A percentile compares a stretch with the other conserved stretches of the same genome.
Conservation (phyloP, 1,140 invertebrate species). For the Anadara kagoshimensis region DNA sequence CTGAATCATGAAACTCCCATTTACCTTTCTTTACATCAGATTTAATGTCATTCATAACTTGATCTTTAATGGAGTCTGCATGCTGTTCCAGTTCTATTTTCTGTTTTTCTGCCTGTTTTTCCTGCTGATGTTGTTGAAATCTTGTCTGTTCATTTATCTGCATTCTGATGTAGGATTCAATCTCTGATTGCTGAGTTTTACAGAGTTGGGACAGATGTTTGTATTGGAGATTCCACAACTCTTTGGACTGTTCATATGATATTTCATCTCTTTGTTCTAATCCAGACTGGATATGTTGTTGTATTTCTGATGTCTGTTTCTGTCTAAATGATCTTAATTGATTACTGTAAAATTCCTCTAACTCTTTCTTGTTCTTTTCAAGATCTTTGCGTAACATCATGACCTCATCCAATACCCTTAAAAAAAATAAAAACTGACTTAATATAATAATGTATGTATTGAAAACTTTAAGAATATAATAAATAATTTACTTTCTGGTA, state of each 20-base stretch:
- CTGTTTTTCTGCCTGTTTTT: too few relatives aligned
- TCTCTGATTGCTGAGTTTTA: conserved; percentile 5
- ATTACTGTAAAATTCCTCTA: conserved; percentile 22
- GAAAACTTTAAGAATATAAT: too few relatives aligned
- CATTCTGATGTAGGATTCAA: conserved; percentile 2
- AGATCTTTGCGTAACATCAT: conserved; percentile 25
- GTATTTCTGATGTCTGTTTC: conserved; percentile 26
- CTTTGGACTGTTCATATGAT: conserved; percentile 8
- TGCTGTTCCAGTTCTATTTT: not conserved
- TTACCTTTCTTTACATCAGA: not conserved
- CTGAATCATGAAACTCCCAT: not conserved
- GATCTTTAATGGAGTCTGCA: not conserved
- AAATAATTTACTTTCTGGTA: too few relatives aligned
- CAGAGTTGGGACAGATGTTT: conserved; percentile 1
- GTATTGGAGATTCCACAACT: conserved; percentile 17
- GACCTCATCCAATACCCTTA: conserved; percentile 25
- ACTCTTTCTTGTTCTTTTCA: conserved; percentile 32
- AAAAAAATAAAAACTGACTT: not conserved
- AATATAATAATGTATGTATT: too few relatives aligned
- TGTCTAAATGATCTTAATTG: conserved; percentile 14
- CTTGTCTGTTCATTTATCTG: conserved; percentile 11
- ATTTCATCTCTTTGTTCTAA: conserved; percentile 8
- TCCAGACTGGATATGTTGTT: conserved; percentile 17
- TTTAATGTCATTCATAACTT: not conserved
- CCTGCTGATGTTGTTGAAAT: not conserved